Evolutionary conservation across 2,888 invertebrate species (phyloP).

Genomic region (Cremastinae sp.): DNA sequence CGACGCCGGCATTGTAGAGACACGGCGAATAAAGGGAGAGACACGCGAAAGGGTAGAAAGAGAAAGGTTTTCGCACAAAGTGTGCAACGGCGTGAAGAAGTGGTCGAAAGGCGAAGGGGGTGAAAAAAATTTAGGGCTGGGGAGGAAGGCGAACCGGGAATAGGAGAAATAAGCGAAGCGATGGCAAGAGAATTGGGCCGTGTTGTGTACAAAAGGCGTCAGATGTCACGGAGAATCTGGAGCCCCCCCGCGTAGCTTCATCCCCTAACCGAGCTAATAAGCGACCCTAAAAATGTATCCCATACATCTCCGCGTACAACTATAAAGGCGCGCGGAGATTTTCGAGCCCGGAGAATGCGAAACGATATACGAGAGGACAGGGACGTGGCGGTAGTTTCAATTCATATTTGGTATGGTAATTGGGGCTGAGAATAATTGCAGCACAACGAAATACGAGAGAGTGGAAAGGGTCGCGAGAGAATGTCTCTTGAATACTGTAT

Average conservation of each 20-base stretch:
- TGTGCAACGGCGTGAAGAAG: conserved; percentile 29
- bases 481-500: conserved; percentile 35
- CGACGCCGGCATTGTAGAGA: conserved; percentile 17
- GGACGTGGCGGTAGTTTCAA: conserved; percentile 70
- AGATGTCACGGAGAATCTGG: conserved; percentile 69
- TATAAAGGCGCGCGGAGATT: conserved; percentile 2
- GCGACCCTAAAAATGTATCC: conserved; percentile 72
- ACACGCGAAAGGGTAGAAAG: conserved; percentile 16
- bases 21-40: conserved; percentile 1
- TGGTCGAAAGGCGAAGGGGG: no score
- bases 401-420: conserved; percentile 79
- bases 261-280: conserved; percentile 77
- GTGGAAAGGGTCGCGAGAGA: conserved; percentile 50
- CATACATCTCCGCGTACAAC: conserved; percentile 42
- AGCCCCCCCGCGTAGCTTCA: conserved; percentile 64
- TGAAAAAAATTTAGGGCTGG: conserved; percentile 22
- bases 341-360: conserved; percentile 37
- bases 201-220: conserved; percentile 70
- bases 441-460: conserved; percentile 64
- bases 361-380: conserved; percentile 42
- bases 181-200: conserved; percentile 53
- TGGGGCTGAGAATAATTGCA: conserved; percentile 75
- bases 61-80: conserved; percentile 19
- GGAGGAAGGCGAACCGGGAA: conserved; percentile 38
- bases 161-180: conserved; percentile 44